Evolutionary conservation across 2,888 invertebrate genomes (phyloP).

Genomic region (Trimorus sp.): DNA sequence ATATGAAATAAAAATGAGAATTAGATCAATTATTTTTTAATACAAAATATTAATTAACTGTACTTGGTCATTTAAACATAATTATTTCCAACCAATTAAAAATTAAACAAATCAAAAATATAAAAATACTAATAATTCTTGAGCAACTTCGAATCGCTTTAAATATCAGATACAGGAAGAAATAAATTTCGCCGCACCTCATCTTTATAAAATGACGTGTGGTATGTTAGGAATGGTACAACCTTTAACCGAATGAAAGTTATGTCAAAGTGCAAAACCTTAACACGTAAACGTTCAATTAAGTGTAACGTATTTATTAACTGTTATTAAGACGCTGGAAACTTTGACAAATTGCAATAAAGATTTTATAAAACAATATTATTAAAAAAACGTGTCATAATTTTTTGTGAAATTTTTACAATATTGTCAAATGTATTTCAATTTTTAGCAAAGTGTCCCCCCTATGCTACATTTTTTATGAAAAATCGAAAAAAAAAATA

Average conservation of each 20-base stretch:
- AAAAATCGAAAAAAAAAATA: too few species aligned
- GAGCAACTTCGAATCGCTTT: conserved; percentile 29
- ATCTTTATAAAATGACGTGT: conserved; percentile 38
- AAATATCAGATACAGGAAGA: conserved; percentile 55
- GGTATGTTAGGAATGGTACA: conserved; percentile 47
- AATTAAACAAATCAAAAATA: conserved; percentile 18
- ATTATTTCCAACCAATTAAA: conserved; percentile 32
- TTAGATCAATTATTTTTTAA: too few species aligned
- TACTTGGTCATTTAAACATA: too few species aligned
- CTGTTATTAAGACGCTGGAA: too few species aligned
- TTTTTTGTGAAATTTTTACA: too few species aligned
- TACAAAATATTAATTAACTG: too few species aligned
- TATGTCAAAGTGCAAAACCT: conserved; percentile 49
- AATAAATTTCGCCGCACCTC: conserved; percentile 54
- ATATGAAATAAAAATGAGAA: neutral
- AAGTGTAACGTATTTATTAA: conserved; percentile 18
- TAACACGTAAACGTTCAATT: neutral
- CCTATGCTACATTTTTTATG: too few species aligned
- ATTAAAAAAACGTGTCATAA: too few species aligned
- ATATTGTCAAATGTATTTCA: too few species aligned
- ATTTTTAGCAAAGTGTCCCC: too few species aligned
- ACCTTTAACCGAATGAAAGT: conserved; percentile 57
- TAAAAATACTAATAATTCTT: conserved; percentile 29
- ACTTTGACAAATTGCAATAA: too few species aligned
- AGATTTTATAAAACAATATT: too few species aligned